phyloP scores from a whole-genome alignment of 1,140 invertebrate species.

The Hestina assimilis region DNA sequence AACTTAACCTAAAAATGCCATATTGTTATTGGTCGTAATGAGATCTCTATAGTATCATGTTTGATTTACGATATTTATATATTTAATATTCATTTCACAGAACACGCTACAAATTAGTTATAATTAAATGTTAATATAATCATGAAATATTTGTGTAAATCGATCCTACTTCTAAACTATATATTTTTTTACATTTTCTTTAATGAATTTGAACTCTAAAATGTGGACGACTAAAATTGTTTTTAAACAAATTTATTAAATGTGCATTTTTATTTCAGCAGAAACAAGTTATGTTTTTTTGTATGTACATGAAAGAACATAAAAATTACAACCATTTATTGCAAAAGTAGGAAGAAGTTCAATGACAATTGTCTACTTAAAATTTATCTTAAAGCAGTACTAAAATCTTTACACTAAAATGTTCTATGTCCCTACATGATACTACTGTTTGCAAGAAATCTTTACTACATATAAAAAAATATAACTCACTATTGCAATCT shows the following conservation, averaged over 20 bases:
- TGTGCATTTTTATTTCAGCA: slow-evolving; percentile 10
- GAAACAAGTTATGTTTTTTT: slow-evolving; percentile 2
- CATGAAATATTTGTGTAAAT: slow-evolving; percentile 58
- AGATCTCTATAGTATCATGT: slow-evolving; percentile 72
- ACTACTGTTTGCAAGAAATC: slow-evolving; percentile 43
- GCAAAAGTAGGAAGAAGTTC: slow-evolving; percentile 26
- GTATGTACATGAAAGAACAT: neutral
- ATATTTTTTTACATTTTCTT: slow-evolving; percentile 53
- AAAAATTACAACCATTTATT: slow-evolving; percentile 37
- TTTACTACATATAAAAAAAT: slow-evolving; percentile 71
- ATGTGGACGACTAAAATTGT: slow-evolving; percentile 36
- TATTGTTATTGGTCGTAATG: slow-evolving; percentile 77
- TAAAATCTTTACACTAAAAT: slow-evolving; percentile 49
- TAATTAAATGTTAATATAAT: slow-evolving; percentile 62
- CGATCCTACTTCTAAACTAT: slow-evolving; percentile 61
- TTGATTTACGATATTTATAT: slow-evolving; percentile 52
- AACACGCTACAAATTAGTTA: slow-evolving; percentile 64
- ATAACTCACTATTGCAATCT: slow-evolving; percentile 75
- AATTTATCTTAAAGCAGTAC: slow-evolving; percentile 52
- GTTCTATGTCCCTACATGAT: slow-evolving; percentile 46
- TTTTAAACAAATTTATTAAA: slow-evolving; percentile 14
- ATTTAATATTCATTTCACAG: slow-evolving; percentile 59
- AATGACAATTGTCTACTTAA: slow-evolving; percentile 29
- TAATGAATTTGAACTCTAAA: slow-evolving; percentile 33
- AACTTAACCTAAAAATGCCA: slow-evolving; percentile 76